Percentiles rank a stretch among this genome's conserved stretches.
Conservation (phyloP, 2,888 invertebrate genomes). For the Imbricaverruca yamaguchii region DNA sequence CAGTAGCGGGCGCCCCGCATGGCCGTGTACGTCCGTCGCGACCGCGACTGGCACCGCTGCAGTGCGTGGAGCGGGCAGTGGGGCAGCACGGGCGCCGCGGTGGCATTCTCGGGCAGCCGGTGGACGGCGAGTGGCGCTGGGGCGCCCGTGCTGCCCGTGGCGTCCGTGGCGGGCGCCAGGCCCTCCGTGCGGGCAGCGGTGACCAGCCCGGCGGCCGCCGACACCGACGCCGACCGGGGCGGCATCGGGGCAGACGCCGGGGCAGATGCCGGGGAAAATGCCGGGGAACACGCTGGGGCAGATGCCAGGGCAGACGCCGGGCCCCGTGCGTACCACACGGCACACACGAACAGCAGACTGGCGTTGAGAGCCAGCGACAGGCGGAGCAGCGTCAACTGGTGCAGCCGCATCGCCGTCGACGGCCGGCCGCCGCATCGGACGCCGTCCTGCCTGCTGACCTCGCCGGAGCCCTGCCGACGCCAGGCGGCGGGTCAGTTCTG, state of each 20-base stretch:
- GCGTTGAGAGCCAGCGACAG: background rate
- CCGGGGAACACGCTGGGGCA: too few species aligned
- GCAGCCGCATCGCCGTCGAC: background rate
- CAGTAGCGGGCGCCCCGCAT: conserved; percentile 70
- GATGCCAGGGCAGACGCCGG: too few species aligned
- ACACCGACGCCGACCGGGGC: background rate
- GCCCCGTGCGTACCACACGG: background rate
- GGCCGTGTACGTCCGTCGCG: conserved; percentile 36
- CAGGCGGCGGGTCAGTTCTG: too few species aligned
- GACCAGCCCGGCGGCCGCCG: background rate
- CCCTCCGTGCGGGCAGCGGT: background rate
- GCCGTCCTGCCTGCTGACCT: too few species aligned
- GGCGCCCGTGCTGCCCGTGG: conserved; percentile 11
- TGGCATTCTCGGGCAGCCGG: conserved; percentile 17
- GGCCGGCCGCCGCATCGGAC: too few species aligned
- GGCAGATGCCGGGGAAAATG: too few species aligned
- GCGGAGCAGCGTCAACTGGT: background rate
- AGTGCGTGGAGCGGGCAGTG: conserved; percentile 29
- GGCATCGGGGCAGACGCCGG: background rate
- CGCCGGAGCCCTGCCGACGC: too few species aligned
- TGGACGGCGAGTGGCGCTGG: conserved; percentile 14
- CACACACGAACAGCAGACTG: background rate
- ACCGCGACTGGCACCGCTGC: conserved; percentile 24
- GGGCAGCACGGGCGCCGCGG: conserved; percentile 27
- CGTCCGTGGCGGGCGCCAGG: conserved; percentile 11